Evolutionary conservation across 2,888 invertebrate genomes (phyloP).

Genomic region (Aphidius colemani): DNA sequence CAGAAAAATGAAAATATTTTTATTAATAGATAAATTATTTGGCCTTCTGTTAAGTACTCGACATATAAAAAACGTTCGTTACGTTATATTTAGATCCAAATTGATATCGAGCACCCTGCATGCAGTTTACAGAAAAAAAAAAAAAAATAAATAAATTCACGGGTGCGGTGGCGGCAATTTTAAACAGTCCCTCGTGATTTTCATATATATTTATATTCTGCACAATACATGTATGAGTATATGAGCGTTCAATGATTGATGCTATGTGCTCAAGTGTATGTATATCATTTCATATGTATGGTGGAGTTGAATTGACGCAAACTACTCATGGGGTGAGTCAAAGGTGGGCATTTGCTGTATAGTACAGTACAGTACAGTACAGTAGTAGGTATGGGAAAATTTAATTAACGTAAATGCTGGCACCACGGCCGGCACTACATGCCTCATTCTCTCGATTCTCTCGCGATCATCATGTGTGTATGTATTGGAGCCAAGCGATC

Average conservation of each 20-base stretch:
- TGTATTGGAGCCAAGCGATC: slow-evolving; percentile 49
- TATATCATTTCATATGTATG: slow-evolving; percentile 28
- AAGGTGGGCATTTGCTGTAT: slow-evolving; percentile 17
- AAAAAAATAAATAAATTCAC: too few species aligned
- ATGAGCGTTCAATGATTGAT: slow-evolving; percentile 57
- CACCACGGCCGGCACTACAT: slow-evolving; percentile 56
- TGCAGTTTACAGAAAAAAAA: too few species aligned
- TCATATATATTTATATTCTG: too few species aligned
- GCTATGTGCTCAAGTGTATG: slow-evolving; percentile 38
- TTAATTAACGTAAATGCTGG: slow-evolving; percentile 61
- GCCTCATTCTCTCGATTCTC: slow-evolving; percentile 18
- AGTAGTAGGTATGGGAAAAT: slow-evolving; percentile 54
- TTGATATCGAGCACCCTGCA: too few species aligned
- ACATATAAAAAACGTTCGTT: too few species aligned
- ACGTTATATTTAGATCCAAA: too few species aligned
- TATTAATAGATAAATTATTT: background rate
- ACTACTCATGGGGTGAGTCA: slow-evolving; percentile 34
- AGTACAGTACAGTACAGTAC: slow-evolving; percentile 33
- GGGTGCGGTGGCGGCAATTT: slow-evolving; percentile 33
- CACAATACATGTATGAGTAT: too few species aligned
- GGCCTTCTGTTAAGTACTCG: too few species aligned
- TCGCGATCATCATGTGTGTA: slow-evolving; percentile 28
- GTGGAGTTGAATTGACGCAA: slow-evolving; percentile 28
- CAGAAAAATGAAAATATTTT: too few species aligned
- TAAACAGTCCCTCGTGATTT: slow-evolving; percentile 49